Percentiles rank a stretch among this genome's conserved stretches.
Evolutionary conservation across 2,797 vertebrate species (phyloP).

Genomic region (Scolopax rusticola): DNA sequence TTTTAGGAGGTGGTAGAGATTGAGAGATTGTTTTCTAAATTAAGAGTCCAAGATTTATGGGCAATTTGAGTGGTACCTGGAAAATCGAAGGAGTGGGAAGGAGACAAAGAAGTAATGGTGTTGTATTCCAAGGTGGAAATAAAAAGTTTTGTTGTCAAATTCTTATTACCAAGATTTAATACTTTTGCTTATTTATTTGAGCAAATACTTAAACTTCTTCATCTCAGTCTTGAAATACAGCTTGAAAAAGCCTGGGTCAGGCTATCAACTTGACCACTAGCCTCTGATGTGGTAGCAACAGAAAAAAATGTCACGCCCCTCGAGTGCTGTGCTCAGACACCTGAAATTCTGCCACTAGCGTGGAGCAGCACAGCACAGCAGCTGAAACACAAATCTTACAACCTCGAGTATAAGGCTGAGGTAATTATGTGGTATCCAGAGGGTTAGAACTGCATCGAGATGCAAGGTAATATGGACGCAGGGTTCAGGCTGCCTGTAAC

Average conservation of each 20-base stretch:
- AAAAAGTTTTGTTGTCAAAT: constrained; percentile 46
- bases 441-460: background rate
- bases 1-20: background rate
- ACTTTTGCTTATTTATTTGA: constrained; percentile 35
- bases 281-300: background rate
- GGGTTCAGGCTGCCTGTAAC: background rate
- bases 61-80: constrained; percentile 43
- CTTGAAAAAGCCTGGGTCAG: background rate
- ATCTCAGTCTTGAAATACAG: background rate
- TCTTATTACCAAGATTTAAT: constrained; percentile 26
- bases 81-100: constrained; percentile 1
- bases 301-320: background rate
- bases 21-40: constrained; percentile 53
- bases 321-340: background rate
- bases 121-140: constrained; percentile 32
- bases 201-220: constrained; percentile 12
- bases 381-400: background rate
- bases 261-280: background rate
- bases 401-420: background rate
- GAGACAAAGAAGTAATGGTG: background rate
- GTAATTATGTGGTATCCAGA: background rate
- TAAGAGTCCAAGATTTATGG: constrained; percentile 38
- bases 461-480: background rate
- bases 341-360: background rate
- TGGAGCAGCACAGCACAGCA: background rate